These are phyloP conservation scores for Cephalopholis sonnerati DNA, from an alignment of 2,113 vertebrate genomes.

Conservation along the genomic window DNA sequence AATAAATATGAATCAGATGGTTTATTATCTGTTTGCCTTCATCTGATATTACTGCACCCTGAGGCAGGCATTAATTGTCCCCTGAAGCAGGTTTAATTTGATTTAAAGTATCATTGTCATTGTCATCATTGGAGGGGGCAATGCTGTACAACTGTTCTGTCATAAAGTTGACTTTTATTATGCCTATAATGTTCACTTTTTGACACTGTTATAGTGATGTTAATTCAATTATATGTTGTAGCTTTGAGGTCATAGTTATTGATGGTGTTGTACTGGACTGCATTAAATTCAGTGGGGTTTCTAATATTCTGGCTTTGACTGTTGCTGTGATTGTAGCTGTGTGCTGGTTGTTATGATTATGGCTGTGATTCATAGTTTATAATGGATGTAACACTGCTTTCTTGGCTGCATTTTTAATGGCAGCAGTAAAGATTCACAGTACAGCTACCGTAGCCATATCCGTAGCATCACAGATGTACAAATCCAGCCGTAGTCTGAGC, in stretches of 20 bases:
- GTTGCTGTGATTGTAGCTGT: no score
- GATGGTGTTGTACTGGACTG: no score
- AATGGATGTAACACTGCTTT: no score
- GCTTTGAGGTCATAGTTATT: not conserved
- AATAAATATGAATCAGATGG: not conserved
- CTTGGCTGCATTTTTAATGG: no score
- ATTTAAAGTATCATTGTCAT: not conserved
- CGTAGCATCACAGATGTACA: not conserved
- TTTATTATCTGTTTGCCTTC: slow-evolving; percentile 10
- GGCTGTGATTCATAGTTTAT: not conserved
- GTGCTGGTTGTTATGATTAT: not conserved
- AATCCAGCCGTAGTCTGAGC: not conserved
- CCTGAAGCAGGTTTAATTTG: slow-evolving; percentile 5
- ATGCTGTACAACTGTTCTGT: no score
- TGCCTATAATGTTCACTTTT: not conserved
- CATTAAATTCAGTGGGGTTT: no score
- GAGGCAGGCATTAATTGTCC: slow-evolving; percentile 1
- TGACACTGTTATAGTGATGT: not conserved
- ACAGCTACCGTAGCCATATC: not conserved
- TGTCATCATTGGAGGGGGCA: not conserved
- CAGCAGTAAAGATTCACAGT: not conserved
- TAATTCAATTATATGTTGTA: not conserved
- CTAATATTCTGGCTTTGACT: no score
- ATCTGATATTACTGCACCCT: slow-evolving; percentile 11
- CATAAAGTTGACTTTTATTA: not conserved